Evolutionary conservation across 37 sponge, comb jelly and placozoan genomes (phyloP), one percentile per base, ranked within the genome.

Genomic region (Lycopodina hypogea): DNA sequence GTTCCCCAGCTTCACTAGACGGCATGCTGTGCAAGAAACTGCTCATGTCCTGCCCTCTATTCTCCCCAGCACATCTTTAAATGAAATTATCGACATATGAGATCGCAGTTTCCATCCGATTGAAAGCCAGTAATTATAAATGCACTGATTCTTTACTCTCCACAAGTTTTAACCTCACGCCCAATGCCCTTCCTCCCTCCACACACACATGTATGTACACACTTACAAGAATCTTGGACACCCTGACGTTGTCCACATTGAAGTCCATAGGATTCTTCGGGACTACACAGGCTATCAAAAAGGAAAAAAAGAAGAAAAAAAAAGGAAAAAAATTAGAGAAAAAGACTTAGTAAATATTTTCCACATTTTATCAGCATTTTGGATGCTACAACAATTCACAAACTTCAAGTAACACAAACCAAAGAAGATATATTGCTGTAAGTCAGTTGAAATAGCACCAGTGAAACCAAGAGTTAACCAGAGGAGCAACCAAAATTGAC

Each of bases 161-260:
- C n/a, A n/a, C n/a, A n/a, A n/a, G n/a, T n/a, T n/a, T n/a, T n/a
- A n/a, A n/a, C n/a, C n/a, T n/a, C n/a, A n/a, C n/a, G n/a, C n/a
- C n/a, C n/a, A n/a, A n/a, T n/a, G n/a, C n/a, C n/a, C n/a, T n/a
- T n/a, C n/a, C n/a, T n/a, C n/a, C n/a, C n/a, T n/a, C n/a, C n/a
- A n/a, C n/a, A n/a, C n/a, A n/a, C n/a, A n/a, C n/a, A n/a, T n/a
- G n/a, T n/a, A n/a, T 45, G 12, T 21, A 32, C 35, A 67, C 18
- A 61, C 90, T 77, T 36, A 93, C 94, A 71, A 89, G 52, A 33
- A 98, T 93, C 74, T 98, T 98, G 35, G 84, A 51, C 29, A 95
- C 78, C 78, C 96, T 56, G 42, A 98, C 88, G 63, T 88, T 89
- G 73, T 98, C 99, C 48, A 98, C 99, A 58, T 87, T 95, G 80